A percentile compares a stretch with the other conserved stretches of the same genome.
These are phyloP conservation scores for Schizotus pectinicornis DNA, from an alignment of 2,888 invertebrate genomes.

Conservation along the genomic window DNA sequence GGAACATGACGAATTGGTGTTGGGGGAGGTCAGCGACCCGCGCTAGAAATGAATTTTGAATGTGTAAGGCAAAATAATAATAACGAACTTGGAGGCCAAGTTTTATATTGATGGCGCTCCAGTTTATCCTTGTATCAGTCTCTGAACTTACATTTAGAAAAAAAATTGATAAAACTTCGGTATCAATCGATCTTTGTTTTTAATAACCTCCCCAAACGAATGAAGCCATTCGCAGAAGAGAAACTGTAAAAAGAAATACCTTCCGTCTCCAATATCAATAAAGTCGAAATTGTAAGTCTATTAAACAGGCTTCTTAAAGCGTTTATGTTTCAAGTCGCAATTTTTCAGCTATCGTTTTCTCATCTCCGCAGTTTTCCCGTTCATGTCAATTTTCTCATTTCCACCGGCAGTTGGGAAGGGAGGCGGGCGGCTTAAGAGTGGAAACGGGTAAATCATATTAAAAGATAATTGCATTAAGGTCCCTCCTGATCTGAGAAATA, in stretches of 20 bases:
- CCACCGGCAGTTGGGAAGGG: conserved; percentile 25
- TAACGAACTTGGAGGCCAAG: too few relatives aligned
- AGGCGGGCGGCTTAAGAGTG: conserved; percentile 22
- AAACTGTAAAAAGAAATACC: conserved; percentile 37
- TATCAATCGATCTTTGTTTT: conserved; percentile 22
- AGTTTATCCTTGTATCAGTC: too few relatives aligned
- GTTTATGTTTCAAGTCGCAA: conserved; percentile 41
- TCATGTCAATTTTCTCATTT: conserved; percentile 45
- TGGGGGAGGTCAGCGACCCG: too few relatives aligned
- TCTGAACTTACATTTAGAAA: not conserved
- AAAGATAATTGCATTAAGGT: conserved; percentile 46
- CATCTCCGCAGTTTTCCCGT: conserved; percentile 34
- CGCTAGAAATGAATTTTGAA: too few relatives aligned
- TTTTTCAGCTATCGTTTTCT: conserved; percentile 41
- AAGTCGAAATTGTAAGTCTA: conserved; percentile 37
- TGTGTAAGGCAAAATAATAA: too few relatives aligned
- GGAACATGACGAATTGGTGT: too few relatives aligned
- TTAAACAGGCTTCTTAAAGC: conserved; percentile 33
- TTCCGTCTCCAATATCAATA: conserved; percentile 39
- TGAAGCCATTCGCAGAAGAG: conserved; percentile 36
- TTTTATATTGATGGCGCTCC: too few relatives aligned
- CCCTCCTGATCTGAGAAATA: conserved; percentile 44
- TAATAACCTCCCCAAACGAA: conserved; percentile 26
- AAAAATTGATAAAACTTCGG: conserved; percentile 3
- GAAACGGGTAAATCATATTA: conserved; percentile 45